These are phyloP conservation scores for Heteromormyrus szaboi DNA, from an alignment of 2,797 vertebrate species.

Conservation along the genomic window DNA sequence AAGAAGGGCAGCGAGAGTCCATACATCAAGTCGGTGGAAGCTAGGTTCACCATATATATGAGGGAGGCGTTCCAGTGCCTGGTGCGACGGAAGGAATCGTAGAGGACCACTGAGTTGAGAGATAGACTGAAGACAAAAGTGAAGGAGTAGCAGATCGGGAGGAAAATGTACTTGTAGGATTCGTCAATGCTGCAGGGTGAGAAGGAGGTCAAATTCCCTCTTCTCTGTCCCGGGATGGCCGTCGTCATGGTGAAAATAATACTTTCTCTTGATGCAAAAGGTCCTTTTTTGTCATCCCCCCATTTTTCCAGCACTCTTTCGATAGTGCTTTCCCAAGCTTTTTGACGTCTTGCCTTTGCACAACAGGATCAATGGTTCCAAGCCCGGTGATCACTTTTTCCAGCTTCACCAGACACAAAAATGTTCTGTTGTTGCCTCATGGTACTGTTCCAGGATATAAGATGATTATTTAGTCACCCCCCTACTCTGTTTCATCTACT, in stretches of 20 bases:
- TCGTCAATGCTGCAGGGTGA: slow-evolving; percentile 66
- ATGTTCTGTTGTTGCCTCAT: background rate
- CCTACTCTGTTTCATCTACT: slow-evolving; percentile 3
- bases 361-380: background rate
- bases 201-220: slow-evolving; percentile 8
- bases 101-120: slow-evolving; percentile 69
- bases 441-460: background rate
- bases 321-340: background rate
- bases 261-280: slow-evolving; percentile 17
- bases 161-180: slow-evolving; percentile 75
- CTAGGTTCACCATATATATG: slow-evolving; percentile 78
- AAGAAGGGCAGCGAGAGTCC: slow-evolving; percentile 72
- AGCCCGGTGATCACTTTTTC: background rate
- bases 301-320: background rate
- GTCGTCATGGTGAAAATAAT: background rate
- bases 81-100: slow-evolving; percentile 61
- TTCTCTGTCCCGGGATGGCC: slow-evolving; percentile 12
- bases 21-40: slow-evolving; percentile 77
- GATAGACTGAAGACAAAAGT: slow-evolving; percentile 71
- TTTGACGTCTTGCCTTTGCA: background rate
- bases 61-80: slow-evolving; percentile 70
- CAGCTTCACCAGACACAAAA: background rate
- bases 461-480: slow-evolving; percentile 19
- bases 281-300: slow-evolving; percentile 34
- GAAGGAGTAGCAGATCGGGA: slow-evolving; percentile 72